These are phyloP conservation scores for Polia nebulosa DNA, from an alignment of 2,888 invertebrate genomes.

Conservation along the genomic window DNA sequence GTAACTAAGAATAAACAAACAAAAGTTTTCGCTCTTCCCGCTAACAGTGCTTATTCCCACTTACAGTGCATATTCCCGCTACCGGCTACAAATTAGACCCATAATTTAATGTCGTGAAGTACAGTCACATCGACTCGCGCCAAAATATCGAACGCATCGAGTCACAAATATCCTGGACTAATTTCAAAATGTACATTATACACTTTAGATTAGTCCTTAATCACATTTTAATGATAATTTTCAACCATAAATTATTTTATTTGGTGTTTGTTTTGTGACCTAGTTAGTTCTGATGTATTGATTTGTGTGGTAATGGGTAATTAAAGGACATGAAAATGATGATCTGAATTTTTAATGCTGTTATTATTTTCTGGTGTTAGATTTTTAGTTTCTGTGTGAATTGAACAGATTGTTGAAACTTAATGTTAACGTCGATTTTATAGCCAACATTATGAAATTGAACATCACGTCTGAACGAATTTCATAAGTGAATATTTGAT, in stretches of 20 bases:
- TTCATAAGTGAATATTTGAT: too few species aligned
- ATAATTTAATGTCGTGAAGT: constrained; percentile 45
- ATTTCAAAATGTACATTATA: constrained; percentile 63
- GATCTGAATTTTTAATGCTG: neutral
- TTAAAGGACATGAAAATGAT: neutral
- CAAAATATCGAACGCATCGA: constrained; percentile 66
- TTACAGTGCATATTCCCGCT: too few species aligned
- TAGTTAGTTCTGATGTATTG: neutral
- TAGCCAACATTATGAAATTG: too few species aligned
- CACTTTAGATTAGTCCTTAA: constrained; percentile 41
- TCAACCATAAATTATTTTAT: neutral
- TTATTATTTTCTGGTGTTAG: too few species aligned
- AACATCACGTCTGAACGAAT: too few species aligned
- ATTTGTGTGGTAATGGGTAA: neutral
- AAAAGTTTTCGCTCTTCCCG: too few species aligned
- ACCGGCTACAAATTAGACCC: constrained; percentile 27
- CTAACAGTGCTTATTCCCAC: too few species aligned
- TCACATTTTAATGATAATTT: constrained; percentile 18
- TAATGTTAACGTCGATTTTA: neutral
- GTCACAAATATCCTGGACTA: constrained; percentile 66
- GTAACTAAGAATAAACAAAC: too few species aligned
- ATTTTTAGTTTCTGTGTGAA: too few species aligned
- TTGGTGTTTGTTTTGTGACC: neutral
- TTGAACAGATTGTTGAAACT: neutral
- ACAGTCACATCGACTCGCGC: constrained; percentile 53